Evolutionary conservation across 2,888 invertebrate species (phyloP).

Genomic region (Melipona bicolor): DNA sequence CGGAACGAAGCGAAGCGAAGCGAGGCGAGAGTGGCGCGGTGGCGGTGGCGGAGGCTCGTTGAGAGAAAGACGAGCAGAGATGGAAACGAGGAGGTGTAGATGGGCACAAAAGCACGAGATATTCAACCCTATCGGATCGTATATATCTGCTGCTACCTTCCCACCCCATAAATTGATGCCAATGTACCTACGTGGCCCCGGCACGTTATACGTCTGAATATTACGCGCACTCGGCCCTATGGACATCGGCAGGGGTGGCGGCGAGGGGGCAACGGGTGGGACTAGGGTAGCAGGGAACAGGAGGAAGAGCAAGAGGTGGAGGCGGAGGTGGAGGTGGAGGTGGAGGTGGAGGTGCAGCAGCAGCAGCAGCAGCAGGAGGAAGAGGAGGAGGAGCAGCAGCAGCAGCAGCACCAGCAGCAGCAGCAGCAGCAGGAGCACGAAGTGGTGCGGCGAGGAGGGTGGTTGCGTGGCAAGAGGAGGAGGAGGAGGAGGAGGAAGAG

Average conservation of each 20-base stretch:
- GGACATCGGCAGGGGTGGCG: constrained; percentile 56
- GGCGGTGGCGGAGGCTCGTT: constrained; percentile 41
- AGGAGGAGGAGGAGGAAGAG: background rate
- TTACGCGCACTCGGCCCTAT: constrained; percentile 77
- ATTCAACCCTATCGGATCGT: constrained; percentile 76
- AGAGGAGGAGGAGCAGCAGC: background rate
- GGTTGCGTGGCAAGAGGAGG: background rate
- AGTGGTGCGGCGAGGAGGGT: background rate
- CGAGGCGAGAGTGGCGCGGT: constrained; percentile 11
- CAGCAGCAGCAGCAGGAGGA: too few species aligned
- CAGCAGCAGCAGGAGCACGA: too few species aligned
- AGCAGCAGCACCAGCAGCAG: background rate
- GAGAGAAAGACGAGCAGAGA: constrained; percentile 63
- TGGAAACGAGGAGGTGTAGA: constrained; percentile 71
- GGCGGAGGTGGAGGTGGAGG: background rate
- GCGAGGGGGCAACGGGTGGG: constrained; percentile 48
- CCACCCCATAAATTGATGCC: constrained; percentile 80
- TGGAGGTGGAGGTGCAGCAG: background rate
- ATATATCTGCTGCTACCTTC: constrained; percentile 69
- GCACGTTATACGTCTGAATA: constrained; percentile 79
- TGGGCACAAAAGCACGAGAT: constrained; percentile 75
- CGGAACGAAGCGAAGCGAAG: background rate
- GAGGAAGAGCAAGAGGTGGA: constrained; percentile 15
- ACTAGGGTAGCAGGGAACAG: constrained; percentile 32
- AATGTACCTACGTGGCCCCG: constrained; percentile 77